Conservation (phyloP, 2,113 vertebrate genomes). For the Ceyx margarethae region DNA sequence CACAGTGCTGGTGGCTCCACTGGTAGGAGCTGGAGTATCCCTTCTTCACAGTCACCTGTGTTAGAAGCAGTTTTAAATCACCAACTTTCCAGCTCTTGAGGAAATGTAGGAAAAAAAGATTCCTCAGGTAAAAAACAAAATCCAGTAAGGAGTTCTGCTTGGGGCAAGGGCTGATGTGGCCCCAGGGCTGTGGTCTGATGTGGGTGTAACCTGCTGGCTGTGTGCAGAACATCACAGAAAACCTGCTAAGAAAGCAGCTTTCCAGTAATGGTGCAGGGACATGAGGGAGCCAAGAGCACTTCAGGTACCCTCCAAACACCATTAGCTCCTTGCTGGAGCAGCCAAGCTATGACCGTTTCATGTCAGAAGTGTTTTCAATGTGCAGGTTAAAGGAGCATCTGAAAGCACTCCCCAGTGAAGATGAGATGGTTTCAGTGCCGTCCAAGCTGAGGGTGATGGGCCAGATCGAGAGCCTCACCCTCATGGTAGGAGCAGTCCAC, state of each 20-base stretch:
- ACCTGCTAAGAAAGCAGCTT: neutral
- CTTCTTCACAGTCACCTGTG: neutral
- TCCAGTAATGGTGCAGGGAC: accelerated
- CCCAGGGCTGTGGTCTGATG: neutral
- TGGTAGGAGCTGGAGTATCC: neutral
- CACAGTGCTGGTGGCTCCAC: accelerated
- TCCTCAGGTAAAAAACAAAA: neutral
- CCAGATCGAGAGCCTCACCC: slow-evolving; percentile 72
- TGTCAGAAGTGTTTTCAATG: neutral
- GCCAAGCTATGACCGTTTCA: neutral
- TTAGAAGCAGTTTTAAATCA: neutral
- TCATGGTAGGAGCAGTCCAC: slow-evolving; percentile 68
- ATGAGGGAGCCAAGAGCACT: neutral
- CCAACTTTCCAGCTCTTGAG: neutral
- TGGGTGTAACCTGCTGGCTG: neutral
- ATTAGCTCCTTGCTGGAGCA: neutral
- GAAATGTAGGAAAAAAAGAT: neutral
- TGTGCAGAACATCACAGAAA: neutral
- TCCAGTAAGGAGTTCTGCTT: neutral
- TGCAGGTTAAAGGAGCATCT: slow-evolving; percentile 78
- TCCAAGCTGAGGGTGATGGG: slow-evolving; percentile 68
- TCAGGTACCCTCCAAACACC: neutral
- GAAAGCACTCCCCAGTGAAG: slow-evolving; percentile 65
- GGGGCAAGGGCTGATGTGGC: neutral
- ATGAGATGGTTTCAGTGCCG: slow-evolving; percentile 47